phyloP scores from a whole-genome alignment of 2,888 invertebrate species.

The Ethmia dodecea region DNA sequence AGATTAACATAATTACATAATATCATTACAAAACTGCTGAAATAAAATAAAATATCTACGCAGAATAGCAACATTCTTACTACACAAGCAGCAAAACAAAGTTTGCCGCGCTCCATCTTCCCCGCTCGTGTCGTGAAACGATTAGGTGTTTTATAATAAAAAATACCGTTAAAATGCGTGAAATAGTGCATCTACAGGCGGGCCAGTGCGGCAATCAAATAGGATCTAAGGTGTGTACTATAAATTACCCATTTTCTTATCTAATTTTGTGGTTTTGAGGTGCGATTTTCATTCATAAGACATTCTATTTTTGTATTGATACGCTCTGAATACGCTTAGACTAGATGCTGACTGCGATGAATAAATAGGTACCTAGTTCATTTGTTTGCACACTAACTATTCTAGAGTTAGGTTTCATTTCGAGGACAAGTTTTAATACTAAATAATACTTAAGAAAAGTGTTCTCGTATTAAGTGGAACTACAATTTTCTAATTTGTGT shows the following conservation, averaged over 20 bases:
- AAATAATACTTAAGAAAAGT: too few relatives aligned
- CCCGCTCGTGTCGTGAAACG: conserved; percentile 9
- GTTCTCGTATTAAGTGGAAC: too few relatives aligned
- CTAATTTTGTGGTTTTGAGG: conserved; percentile 4
- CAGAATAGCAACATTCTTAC: too few relatives aligned
- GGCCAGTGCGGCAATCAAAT: conserved; percentile 96
- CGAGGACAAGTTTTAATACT: too few relatives aligned
- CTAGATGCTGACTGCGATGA: too few relatives aligned
- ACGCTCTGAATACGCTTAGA: conserved; percentile 4
- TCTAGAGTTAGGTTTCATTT: too few relatives aligned
- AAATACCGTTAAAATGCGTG: conserved; percentile 81
- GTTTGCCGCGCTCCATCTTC: conserved; percentile 16
- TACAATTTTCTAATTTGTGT: too few relatives aligned
- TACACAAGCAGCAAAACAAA: conserved; percentile 6
- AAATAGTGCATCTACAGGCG: conserved; percentile 94
- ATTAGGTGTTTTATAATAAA: conserved; percentile 25
- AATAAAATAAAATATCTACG: too few relatives aligned
- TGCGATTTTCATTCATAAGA: conserved; percentile 10
- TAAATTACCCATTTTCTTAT: conserved; percentile 13
- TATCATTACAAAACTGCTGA: too few relatives aligned
- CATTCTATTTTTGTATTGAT: conserved; percentile 11
- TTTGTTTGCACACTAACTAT: not conserved
- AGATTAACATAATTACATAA: too few relatives aligned
- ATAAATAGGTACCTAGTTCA: not conserved
- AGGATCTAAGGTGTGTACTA: conserved; percentile 86